These are phyloP conservation scores for Aptenodytes forsteri DNA, from an alignment of 2,113 vertebrate genomes.

Conservation along the genomic window DNA sequence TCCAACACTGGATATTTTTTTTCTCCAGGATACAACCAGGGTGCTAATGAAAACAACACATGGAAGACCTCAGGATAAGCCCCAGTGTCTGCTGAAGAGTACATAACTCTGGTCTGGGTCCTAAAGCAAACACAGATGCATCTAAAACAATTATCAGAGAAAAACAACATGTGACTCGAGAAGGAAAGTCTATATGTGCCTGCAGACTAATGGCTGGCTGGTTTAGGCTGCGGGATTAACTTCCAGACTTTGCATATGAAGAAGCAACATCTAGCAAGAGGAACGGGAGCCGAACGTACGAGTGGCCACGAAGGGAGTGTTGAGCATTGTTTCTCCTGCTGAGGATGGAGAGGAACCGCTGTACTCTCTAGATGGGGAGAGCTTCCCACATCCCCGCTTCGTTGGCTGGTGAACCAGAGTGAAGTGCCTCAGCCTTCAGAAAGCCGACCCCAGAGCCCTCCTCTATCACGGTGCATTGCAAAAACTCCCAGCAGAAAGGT, in stretches of 20 bases:
- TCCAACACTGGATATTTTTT: neutral
- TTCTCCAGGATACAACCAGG: neutral
- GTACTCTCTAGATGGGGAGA: neutral
- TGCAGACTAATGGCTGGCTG: neutral
- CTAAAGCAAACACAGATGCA: constrained; percentile 63
- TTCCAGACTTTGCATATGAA: neutral
- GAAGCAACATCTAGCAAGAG: neutral
- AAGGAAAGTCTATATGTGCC: neutral
- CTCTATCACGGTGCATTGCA: neutral
- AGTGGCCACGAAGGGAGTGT: fast-evolving
- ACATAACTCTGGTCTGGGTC: neutral
- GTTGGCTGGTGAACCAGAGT: neutral
- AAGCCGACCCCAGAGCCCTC: neutral
- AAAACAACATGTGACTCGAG: neutral
- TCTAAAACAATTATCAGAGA: neutral
- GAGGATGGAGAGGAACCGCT: neutral
- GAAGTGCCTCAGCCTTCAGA: neutral
- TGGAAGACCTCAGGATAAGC: constrained; percentile 43
- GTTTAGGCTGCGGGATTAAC: neutral
- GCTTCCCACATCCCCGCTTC: fast-evolving
- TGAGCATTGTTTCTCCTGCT: neutral
- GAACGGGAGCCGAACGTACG: fast-evolving
- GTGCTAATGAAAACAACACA: constrained; percentile 43
- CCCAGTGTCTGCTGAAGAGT: neutral
- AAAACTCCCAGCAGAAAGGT: neutral